A percentile compares a stretch with the other conserved stretches of the same genome.
These are phyloP conservation scores for Ctenopoma multispine DNA, from an alignment of 2,797 vertebrate species.

Conservation along the genomic window DNA sequence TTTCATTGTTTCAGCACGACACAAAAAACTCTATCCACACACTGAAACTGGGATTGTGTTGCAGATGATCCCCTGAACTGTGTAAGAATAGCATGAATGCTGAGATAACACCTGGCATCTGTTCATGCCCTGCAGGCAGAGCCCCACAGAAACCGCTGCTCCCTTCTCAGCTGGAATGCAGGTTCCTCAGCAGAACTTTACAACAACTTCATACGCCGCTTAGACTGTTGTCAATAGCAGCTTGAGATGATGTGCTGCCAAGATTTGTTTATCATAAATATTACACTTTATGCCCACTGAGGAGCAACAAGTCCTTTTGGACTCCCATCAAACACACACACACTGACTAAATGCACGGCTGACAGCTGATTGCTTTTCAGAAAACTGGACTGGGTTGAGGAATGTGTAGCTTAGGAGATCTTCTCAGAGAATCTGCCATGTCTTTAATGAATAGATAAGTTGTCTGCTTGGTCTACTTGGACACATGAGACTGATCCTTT, in stretches of 20 bases:
- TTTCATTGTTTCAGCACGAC: constrained; percentile 16
- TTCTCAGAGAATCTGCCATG: constrained; percentile 42
- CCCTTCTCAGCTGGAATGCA: constrained; percentile 65
- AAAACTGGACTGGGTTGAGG: constrained; percentile 20
- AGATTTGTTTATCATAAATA: constrained; percentile 58
- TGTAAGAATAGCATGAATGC: constrained; percentile 49
- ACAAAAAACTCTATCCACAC: constrained; percentile 40
- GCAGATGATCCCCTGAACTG: constrained; percentile 48
- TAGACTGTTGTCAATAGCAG: constrained; percentile 66
- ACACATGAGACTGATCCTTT: constrained; percentile 64
- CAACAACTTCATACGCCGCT: constrained; percentile 70
- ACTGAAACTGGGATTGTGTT: constrained; percentile 29
- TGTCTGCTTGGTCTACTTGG: constrained; percentile 51
- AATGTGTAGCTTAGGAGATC: constrained; percentile 46
- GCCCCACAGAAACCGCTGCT: constrained; percentile 47
- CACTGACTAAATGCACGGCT: constrained; percentile 8
- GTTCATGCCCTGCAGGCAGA: constrained; percentile 54
- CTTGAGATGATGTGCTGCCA: constrained; percentile 41
- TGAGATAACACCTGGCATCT: constrained; percentile 64
- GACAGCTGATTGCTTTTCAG: constrained; percentile 48
- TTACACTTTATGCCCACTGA: constrained; percentile 49
- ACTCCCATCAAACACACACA: constrained; percentile 37
- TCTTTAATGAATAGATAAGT: constrained; percentile 67
- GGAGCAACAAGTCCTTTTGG: constrained; percentile 21
- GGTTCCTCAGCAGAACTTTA: constrained; percentile 47